Base-by-base conservation (phyloP, 2,888 invertebrate species). In the Antitype chi region DNA sequence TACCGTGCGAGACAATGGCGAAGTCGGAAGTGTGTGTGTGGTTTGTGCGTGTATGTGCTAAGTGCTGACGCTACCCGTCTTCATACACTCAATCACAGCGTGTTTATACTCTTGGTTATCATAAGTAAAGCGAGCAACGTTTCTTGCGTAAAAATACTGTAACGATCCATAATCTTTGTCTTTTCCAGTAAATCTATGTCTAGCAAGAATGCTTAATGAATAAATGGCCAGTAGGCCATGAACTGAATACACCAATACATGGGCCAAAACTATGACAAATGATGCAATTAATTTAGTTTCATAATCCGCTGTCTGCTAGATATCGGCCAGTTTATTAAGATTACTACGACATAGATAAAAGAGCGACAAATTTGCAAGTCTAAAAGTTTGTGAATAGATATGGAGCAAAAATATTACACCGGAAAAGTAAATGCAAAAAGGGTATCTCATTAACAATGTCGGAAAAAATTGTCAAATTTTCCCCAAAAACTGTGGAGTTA, bases 401-500 rank as follows among this genome's bases (percentile, higher is more conserved):
- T 63, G 0, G 9, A 63, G n/a, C 20, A 49, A 43, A 25, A 49
- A 74, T 11, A 32, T 49, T 52, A 43, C 9, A 11, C 32, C 3
- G 8, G 17, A 49, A 47, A 57, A 43, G 1, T 3, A 0, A 23
- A 63, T 28, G 59, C 62, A 57, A 80, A 75, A 64, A 52, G 55
- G 63, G 43, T 38, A 47, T 20, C 25, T 20, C 47, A 53, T 38
- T 25, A 53, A 60, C 47, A 60, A 8, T 6, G 53, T 47, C 7
- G n/a, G n/a, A n/a, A n/a, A n/a, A n/a, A n/a, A n/a, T n/a, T n/a
- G n/a, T n/a, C n/a, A n/a, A n/a, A 62, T 71, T 70, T 63, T 28
- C 6, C n/a, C 5, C 13, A 55, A 71, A 38, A 49, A 55, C 17
- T 75, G 17, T 68, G 20, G 53, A 75, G n/a, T 28, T 63, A 53